These are phyloP conservation scores for Glareola pratincola DNA, from an alignment of 2,113 vertebrate species.

Conservation along the genomic window DNA sequence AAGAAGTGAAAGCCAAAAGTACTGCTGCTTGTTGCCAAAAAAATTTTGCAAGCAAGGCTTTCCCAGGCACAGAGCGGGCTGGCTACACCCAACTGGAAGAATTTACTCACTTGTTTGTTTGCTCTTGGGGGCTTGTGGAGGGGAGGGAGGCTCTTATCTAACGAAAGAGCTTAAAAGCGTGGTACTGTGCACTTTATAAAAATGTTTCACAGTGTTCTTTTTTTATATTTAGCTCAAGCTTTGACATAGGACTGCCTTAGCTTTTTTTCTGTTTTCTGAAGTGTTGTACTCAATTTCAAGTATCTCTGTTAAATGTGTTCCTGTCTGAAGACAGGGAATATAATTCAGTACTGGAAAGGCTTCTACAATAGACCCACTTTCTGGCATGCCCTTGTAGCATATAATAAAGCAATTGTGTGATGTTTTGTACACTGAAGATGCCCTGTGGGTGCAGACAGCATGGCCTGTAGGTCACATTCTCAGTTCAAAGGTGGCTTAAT, in stretches of 20 bases:
- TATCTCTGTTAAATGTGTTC: not conserved
- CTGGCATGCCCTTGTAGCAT: not conserved
- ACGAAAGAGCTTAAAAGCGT: not conserved
- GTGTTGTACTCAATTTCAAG: not conserved
- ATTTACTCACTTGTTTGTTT: conserved; percentile 64
- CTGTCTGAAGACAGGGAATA: not conserved
- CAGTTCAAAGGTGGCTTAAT: not conserved
- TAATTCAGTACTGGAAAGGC: not conserved
- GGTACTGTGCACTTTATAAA: not conserved
- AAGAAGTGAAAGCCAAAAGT: conserved; percentile 52
- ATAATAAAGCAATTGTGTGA: conserved; percentile 12
- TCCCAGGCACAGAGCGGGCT: conserved; percentile 62
- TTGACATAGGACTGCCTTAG: not conserved
- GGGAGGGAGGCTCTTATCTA: conserved; percentile 73
- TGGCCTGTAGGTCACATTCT: conserved; percentile 8
- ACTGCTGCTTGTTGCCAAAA: conserved; percentile 39
- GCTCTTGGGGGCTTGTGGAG: conserved; percentile 29
- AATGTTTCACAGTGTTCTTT: not conserved
- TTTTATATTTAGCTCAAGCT: conserved; percentile 1
- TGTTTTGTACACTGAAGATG: not conserved
- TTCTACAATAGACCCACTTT: not conserved
- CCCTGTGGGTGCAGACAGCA: not conserved
- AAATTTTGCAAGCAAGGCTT: conserved; percentile 58
- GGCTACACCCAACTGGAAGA: conserved; percentile 64
- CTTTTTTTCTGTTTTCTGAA: not conserved